Evolutionary conservation across 2,797 vertebrate genomes (phyloP).

Genomic region (Sebastes vulpes): DNA sequence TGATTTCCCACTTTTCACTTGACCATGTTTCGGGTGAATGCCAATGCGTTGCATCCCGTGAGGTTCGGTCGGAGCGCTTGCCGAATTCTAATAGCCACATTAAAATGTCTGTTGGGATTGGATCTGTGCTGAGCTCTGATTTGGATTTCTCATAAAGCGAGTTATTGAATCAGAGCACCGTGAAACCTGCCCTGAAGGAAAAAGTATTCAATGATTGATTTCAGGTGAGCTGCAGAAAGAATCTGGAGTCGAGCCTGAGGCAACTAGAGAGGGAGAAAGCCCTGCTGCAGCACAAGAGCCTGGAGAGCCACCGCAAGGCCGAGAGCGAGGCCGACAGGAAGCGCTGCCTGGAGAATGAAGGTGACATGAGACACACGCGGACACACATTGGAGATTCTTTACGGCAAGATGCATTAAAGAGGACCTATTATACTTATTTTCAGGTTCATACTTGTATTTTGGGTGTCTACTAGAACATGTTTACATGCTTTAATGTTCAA

Average conservation of each 20-base stretch:
- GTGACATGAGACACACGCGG: slow-evolving; percentile 52
- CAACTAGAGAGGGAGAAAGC: slow-evolving; percentile 97
- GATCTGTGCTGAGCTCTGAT: not conserved
- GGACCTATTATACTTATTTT: too few relatives aligned
- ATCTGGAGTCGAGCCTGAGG: slow-evolving; percentile 91
- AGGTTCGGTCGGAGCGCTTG: not conserved
- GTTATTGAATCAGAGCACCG: not conserved
- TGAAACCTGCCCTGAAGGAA: slow-evolving; percentile 16
- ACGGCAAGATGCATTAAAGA: too few relatives aligned
- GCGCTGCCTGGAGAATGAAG: slow-evolving; percentile 96
- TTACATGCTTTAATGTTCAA: too few relatives aligned
- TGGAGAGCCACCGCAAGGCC: slow-evolving; percentile 95
- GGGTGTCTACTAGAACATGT: too few relatives aligned
- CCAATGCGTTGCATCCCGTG: not conserved
- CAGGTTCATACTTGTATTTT: too few relatives aligned
- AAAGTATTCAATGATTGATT: slow-evolving; percentile 3
- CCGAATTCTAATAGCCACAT: slow-evolving; percentile 17
- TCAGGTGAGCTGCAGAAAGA: slow-evolving; percentile 89
- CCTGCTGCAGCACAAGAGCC: slow-evolving; percentile 97
- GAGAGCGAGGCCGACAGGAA: slow-evolving; percentile 98
- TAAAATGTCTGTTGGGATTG: not conserved
- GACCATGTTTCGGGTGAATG: slow-evolving; percentile 22
- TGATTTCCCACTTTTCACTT: slow-evolving; percentile 9
- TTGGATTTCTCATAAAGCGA: slow-evolving; percentile 13
- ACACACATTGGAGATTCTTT: not conserved